Conservation (phyloP, 2,888 invertebrate genomes). For the Cosmorhoe ocellata region DNA sequence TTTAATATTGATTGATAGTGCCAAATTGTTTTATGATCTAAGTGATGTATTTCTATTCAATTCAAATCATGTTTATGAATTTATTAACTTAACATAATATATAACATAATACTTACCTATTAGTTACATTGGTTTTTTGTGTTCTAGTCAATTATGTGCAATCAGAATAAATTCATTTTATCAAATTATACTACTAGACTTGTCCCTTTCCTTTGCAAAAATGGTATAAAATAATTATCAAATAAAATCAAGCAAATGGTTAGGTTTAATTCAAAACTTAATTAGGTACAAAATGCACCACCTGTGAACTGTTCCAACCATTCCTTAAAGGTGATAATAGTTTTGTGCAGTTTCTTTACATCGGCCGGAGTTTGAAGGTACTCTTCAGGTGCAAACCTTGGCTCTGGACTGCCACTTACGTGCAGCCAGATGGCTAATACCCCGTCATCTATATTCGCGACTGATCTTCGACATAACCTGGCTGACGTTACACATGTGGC, state of each 20-base stretch:
- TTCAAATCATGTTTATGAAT: background rate
- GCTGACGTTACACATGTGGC: slow-evolving; percentile 61
- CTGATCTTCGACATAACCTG: slow-evolving; percentile 59
- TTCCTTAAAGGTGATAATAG: slow-evolving; percentile 59
- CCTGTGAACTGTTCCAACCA: slow-evolving; percentile 69
- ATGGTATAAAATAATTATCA: no score
- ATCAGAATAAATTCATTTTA: slow-evolving; percentile 21
- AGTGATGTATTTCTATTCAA: slow-evolving; percentile 1
- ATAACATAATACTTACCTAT: slow-evolving; percentile 1
- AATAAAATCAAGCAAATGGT: background rate
- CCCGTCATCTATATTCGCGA: slow-evolving; percentile 64
- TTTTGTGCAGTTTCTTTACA: slow-evolving; percentile 54
- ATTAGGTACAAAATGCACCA: background rate
- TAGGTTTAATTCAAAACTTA: background rate
- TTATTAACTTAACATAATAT: slow-evolving; percentile 1
- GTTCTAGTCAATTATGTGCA: slow-evolving; percentile 45
- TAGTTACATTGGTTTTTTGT: slow-evolving; percentile 30
- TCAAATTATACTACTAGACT: no score
- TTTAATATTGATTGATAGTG: slow-evolving; percentile 12
- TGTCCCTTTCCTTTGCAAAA: no score
- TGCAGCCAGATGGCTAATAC: slow-evolving; percentile 74
- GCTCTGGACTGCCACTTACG: slow-evolving; percentile 62
- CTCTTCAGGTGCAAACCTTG: slow-evolving; percentile 67
- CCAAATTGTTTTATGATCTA: slow-evolving; percentile 14
- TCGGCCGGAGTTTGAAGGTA: slow-evolving; percentile 65